Conservation (phyloP, 1,140 invertebrate species). For the Brachionus asplanchnoidis region DNA sequence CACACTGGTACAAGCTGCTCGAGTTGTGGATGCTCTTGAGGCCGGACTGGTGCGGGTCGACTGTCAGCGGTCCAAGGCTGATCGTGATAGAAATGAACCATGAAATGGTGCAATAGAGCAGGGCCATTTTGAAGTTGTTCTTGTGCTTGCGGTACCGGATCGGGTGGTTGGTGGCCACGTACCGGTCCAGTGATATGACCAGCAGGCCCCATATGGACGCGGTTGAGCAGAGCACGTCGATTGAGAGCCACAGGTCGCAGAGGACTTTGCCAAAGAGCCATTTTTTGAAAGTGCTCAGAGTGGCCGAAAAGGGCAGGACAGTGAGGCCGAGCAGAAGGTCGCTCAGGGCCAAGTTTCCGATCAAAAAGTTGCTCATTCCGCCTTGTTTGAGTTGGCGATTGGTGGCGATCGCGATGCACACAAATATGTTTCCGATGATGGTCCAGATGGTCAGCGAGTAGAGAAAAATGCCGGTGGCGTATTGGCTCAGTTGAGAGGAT, state of each 20-base stretch:
- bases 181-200: slow-evolving; percentile 56
- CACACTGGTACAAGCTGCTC: slow-evolving; percentile 50
- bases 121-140: slow-evolving; percentile 48
- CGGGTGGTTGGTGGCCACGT: slow-evolving; percentile 56
- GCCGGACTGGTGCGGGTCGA: slow-evolving; percentile 48
- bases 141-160: slow-evolving; percentile 55
- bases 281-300: slow-evolving; percentile 43
- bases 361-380: slow-evolving; percentile 55
- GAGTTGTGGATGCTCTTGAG: slow-evolving; percentile 47
- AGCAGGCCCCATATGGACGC: slow-evolving; percentile 57
- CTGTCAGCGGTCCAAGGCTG: background rate
- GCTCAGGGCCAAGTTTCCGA: slow-evolving; percentile 56
- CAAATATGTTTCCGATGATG: slow-evolving; percentile 56
- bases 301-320: slow-evolving; percentile 53
- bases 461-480: background rate
- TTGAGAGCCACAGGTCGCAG: slow-evolving; percentile 45
- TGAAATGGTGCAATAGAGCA: slow-evolving; percentile 54
- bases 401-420: slow-evolving; percentile 51
- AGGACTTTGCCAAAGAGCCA: slow-evolving; percentile 53
- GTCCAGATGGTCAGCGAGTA: slow-evolving; percentile 53
- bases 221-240: slow-evolving; percentile 57
- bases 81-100: slow-evolving; percentile 52
- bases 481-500: background rate
- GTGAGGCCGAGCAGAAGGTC: slow-evolving; percentile 55
- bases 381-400: slow-evolving; percentile 51